phyloP scores from a whole-genome alignment of 2,888 invertebrate genomes.

The Osmoderma eremita region DNA sequence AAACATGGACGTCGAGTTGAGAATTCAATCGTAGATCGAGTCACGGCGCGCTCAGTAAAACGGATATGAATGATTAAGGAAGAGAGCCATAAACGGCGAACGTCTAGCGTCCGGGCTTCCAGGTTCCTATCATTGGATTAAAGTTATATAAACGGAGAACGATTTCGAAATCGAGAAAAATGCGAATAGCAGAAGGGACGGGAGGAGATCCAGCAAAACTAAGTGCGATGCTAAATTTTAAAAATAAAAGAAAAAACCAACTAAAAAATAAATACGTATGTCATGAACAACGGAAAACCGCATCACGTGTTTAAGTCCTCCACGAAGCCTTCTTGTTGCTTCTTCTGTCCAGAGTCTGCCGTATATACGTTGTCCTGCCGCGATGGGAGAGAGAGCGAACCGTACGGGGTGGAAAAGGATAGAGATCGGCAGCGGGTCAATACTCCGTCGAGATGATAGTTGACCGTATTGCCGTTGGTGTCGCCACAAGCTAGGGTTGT shows the following conservation, averaged over 20 bases:
- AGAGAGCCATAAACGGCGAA: not conserved
- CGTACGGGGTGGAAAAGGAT: constrained; percentile 34
- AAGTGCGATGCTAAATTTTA: not conserved
- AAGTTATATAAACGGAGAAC: constrained; percentile 13
- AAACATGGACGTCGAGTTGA: constrained; percentile 13
- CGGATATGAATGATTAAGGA: constrained; percentile 32
- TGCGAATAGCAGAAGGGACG: not conserved
- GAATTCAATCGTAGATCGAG: not conserved
- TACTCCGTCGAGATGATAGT: constrained; percentile 53
- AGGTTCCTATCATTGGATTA: constrained; percentile 17
- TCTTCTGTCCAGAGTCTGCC: not conserved
- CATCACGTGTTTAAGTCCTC: constrained; percentile 41
- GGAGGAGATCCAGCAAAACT: not conserved
- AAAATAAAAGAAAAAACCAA: not conserved
- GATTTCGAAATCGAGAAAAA: constrained; percentile 3
- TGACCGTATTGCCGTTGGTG: constrained; percentile 52
- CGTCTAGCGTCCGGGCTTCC: not conserved
- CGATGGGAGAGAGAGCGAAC: constrained; percentile 18
- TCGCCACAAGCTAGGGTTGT: constrained; percentile 54
- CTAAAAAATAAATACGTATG: no score
- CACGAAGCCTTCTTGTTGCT: not conserved
- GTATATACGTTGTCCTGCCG: constrained; percentile 6
- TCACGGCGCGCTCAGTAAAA: not conserved
- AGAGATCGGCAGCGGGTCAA: constrained; percentile 53
- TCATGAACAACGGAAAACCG: constrained; percentile 50